A percentile compares a stretch with the other conserved stretches of the same genome.
Conservation (phyloP, 1,140 invertebrate genomes). For the Zophobas atratus region DNA sequence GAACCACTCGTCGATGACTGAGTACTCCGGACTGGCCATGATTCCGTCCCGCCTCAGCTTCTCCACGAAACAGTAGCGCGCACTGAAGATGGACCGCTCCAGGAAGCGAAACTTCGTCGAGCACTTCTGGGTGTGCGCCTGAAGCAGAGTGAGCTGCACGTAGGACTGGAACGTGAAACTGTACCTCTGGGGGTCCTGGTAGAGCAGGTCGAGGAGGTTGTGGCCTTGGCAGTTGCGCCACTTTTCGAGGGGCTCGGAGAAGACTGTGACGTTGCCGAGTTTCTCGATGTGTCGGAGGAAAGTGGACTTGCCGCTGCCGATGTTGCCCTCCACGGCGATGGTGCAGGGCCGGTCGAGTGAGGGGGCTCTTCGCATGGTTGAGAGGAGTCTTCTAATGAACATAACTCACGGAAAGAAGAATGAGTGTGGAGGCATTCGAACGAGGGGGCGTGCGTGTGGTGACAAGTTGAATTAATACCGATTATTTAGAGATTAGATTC, state of each 20-base stretch:
- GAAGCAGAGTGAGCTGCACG: constrained; percentile 90
- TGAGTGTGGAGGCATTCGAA: too few relatives aligned
- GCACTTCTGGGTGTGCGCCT: constrained; percentile 79
- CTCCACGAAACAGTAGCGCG: constrained; percentile 88
- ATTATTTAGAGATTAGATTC: too few relatives aligned
- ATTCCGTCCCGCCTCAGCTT: constrained; percentile 76
- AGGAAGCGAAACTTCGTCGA: constrained; percentile 84
- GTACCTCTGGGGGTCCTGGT: constrained; percentile 85
- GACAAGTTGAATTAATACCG: too few relatives aligned
- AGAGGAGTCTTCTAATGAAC: neutral
- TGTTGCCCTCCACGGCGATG: constrained; percentile 92
- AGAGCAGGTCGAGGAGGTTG: constrained; percentile 88
- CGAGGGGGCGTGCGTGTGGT: too few relatives aligned
- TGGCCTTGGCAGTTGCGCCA: constrained; percentile 87
- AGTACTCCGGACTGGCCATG: constrained; percentile 69
- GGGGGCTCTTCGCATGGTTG: neutral
- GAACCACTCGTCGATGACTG: constrained; percentile 89
- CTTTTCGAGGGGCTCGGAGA: constrained; percentile 81
- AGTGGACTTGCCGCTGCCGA: constrained; percentile 93
- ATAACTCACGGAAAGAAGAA: neutral
- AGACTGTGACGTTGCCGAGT: constrained; percentile 59
- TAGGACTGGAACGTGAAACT: constrained; percentile 90
- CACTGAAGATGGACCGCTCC: constrained; percentile 90
- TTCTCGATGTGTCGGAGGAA: constrained; percentile 88
- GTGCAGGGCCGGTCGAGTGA: constrained; percentile 75